Percentiles rank a stretch among this genome's conserved stretches.
Evolutionary conservation across 2,113 vertebrate species (phyloP).

Genomic region (Plectropomus leopardus): DNA sequence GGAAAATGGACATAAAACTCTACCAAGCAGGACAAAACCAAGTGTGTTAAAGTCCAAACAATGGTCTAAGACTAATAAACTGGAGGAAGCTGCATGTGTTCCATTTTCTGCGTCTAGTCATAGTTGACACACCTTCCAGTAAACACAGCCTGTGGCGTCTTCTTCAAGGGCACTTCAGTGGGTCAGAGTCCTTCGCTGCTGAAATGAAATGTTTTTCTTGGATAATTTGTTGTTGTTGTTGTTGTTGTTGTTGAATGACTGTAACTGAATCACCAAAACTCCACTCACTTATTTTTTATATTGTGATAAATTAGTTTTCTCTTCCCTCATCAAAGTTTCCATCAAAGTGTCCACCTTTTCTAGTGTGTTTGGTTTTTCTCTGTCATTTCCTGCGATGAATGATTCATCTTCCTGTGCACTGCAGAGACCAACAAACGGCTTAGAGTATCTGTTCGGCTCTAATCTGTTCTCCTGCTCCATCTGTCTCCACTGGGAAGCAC

Average conservation of each 20-base stretch:
- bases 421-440: constrained; percentile 47
- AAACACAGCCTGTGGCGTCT: constrained; percentile 31
- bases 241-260: not conserved
- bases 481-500: constrained; percentile 73
- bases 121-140: constrained; percentile 24
- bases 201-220: not conserved
- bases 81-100: not conserved
- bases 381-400: constrained; percentile 62
- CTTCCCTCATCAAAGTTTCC: constrained; percentile 21
- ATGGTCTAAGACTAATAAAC: constrained; percentile 21
- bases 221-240: not conserved
- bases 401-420: constrained; percentile 60
- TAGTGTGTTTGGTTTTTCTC: constrained; percentile 54
- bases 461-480: constrained; percentile 70
- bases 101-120: not conserved
- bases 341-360: constrained; percentile 42
- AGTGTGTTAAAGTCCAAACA: constrained; percentile 51
- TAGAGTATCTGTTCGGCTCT: constrained; percentile 52
- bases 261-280: not conserved
- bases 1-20: constrained; percentile 16
- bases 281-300: not conserved
- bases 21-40: constrained; percentile 24
- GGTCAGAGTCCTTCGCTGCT: not conserved
- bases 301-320: not conserved
- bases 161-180: not conserved